A percentile compares a stretch with the other conserved stretches of the same genome.
Conservation (phyloP, 2,797 vertebrate genomes). For the Emydoidea blandingii region DNA sequence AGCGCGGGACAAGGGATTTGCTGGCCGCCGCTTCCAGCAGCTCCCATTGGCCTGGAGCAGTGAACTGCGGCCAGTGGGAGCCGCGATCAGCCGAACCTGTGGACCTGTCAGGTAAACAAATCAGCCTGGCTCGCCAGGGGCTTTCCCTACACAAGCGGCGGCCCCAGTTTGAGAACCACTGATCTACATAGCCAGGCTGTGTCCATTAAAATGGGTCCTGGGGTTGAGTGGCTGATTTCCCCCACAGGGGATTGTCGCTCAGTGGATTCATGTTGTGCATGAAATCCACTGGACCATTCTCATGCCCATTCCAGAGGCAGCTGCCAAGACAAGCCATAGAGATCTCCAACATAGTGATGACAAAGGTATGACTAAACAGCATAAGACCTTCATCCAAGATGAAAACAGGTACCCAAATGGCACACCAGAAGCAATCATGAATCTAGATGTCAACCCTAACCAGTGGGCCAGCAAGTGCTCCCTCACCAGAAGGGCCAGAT, state of each 20-base stretch:
- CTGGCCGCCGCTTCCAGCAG: no score
- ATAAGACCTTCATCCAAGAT: background rate
- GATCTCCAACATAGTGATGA: fast-evolving
- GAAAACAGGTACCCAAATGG: background rate
- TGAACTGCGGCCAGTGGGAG: no score
- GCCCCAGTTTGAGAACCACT: no score
- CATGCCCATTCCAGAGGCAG: fast-evolving
- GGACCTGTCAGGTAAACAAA: no score
- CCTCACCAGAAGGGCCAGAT: background rate
- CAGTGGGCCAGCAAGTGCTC: background rate
- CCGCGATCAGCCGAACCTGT: no score
- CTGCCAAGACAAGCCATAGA: background rate
- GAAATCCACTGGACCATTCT: background rate
- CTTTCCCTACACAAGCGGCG: no score
- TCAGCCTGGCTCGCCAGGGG: no score
- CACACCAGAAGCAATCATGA: background rate
- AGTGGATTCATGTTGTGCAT: background rate
- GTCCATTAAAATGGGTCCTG: background rate
- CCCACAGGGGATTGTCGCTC: background rate
- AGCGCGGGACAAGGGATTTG: no score
- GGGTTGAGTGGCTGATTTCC: background rate
- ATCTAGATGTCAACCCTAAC: background rate
- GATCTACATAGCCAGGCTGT: background rate
- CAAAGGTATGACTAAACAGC: background rate
- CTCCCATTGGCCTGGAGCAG: no score